A percentile compares a stretch with the other conserved stretches of the same genome.
These are phyloP conservation scores for Clunio marinus DNA, from an alignment of 2,888 invertebrate genomes.

Conservation along the genomic window DNA sequence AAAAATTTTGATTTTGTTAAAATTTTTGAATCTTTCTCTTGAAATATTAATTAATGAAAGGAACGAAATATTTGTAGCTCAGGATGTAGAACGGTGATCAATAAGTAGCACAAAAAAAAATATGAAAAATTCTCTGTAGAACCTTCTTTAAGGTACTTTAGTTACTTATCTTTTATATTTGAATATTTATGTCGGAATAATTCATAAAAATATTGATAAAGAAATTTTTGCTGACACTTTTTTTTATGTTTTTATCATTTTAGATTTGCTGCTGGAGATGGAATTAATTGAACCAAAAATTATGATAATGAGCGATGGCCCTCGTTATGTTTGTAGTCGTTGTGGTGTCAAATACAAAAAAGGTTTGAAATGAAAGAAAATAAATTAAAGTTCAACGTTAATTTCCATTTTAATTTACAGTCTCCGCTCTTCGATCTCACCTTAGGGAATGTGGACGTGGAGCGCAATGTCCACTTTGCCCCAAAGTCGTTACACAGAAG, in stretches of 20 bases:
- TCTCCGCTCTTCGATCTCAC: slow-evolving; percentile 43
- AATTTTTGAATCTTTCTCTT: neutral
- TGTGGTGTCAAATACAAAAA: slow-evolving; percentile 45
- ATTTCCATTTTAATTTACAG: slow-evolving; percentile 12
- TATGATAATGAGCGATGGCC: slow-evolving; percentile 44
- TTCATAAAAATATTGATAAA: neutral
- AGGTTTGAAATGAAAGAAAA: slow-evolving; percentile 20
- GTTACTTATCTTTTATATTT: neutral
- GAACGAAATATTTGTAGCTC: neutral
- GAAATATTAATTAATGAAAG: neutral
- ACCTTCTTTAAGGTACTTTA: slow-evolving; percentile 2
- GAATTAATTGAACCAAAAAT: slow-evolving; percentile 41
- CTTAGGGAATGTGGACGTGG: slow-evolving; percentile 44
- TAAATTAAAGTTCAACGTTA: no score
- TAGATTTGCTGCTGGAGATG: slow-evolving; percentile 5
- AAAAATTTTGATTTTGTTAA: neutral
- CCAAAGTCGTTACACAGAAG: slow-evolving; percentile 44
- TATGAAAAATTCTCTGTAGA: neutral
- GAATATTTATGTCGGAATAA: neutral
- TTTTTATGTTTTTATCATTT: slow-evolving; percentile 16
- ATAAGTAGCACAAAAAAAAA: neutral
- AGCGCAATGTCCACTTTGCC: slow-evolving; percentile 44
- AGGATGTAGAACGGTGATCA: neutral
- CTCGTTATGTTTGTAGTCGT: slow-evolving; percentile 43
- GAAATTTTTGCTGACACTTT: neutral